A percentile compares a stretch with the other conserved stretches of the same genome.
Evolutionary conservation across 1,140 invertebrate species (phyloP).

Genomic region (Ericerus pela): DNA sequence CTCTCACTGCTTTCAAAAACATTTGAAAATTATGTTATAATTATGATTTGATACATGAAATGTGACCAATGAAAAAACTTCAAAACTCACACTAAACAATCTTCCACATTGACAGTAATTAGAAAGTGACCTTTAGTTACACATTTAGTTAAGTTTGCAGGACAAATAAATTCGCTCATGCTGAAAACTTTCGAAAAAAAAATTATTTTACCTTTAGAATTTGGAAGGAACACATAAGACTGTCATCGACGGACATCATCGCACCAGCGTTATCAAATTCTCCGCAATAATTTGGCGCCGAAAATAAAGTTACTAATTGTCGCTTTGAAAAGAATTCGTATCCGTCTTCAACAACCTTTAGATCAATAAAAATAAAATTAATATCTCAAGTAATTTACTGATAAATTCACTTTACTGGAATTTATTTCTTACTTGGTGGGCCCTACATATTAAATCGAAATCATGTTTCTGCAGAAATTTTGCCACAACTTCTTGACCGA

Average conservation of each 20-base stretch:
- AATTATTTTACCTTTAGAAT: slow-evolving; percentile 26
- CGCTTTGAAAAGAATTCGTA: slow-evolving; percentile 61
- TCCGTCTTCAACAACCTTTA: slow-evolving; percentile 65
- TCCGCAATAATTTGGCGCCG: slow-evolving; percentile 44
- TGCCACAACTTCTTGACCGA: slow-evolving; percentile 56
- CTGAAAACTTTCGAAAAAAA: no score
- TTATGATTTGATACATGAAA: no score
- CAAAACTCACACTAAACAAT: no score
- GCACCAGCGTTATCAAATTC: slow-evolving; percentile 52
- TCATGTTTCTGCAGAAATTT: slow-evolving; percentile 65
- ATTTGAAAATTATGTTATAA: no score
- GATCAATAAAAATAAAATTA: slow-evolving; percentile 3
- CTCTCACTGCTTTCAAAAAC: no score
- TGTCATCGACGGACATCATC: slow-evolving; percentile 72
- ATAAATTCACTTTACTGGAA: no score
- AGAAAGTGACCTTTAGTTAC: no score
- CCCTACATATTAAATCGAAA: slow-evolving; percentile 65
- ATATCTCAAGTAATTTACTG: not conserved
- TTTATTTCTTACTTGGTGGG: slow-evolving; percentile 55
- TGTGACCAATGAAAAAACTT: no score
- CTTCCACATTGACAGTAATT: no score
- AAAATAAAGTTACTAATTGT: slow-evolving; percentile 57
- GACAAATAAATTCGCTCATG: no score
- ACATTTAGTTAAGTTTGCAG: no score
- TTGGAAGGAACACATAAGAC: slow-evolving; percentile 48